phyloP scores from a whole-genome alignment of 1,140 invertebrate species.

The Lasioglossum albipes region DNA sequence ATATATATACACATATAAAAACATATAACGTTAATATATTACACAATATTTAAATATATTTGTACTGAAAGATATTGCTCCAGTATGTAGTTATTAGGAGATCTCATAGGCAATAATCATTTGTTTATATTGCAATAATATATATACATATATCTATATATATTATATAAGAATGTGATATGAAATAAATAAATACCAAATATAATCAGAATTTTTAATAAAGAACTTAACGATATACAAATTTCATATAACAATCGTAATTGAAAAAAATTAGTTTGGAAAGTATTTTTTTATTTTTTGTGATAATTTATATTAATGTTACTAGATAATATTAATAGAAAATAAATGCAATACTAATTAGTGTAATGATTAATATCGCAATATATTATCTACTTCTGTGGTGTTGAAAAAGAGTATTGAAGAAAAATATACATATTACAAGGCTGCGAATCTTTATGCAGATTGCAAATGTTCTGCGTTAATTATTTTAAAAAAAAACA shows the following conservation, averaged over 20 bases:
- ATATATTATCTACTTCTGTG: too few species aligned
- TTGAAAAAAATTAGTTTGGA: not conserved
- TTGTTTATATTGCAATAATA: constrained; percentile 56
- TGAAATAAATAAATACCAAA: constrained; percentile 51
- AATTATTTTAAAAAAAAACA: too few species aligned
- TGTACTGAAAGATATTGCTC: constrained; percentile 56
- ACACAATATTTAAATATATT: constrained; percentile 64
- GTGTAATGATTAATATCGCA: too few species aligned
- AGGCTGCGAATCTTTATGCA: not conserved
- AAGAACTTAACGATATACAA: constrained; percentile 21
- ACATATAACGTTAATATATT: constrained; percentile 62
- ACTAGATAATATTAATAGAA: not conserved
- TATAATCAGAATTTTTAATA: constrained; percentile 45
- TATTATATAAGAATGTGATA: constrained; percentile 53
- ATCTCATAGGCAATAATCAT: constrained; percentile 59
- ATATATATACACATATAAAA: constrained; percentile 13
- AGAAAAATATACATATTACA: not conserved
- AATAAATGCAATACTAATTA: not conserved
- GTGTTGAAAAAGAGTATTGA: too few species aligned
- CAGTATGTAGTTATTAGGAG: constrained; percentile 47
- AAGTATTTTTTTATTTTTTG: not conserved
- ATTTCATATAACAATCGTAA: constrained; percentile 2
- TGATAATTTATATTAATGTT: not conserved
- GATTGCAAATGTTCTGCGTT: not conserved
- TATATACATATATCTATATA: constrained; percentile 30